Percentiles rank a stretch among this genome's conserved stretches.
Evolutionary conservation across 1,140 invertebrate species (phyloP).

Genomic region (Drosophila subobscura): DNA sequence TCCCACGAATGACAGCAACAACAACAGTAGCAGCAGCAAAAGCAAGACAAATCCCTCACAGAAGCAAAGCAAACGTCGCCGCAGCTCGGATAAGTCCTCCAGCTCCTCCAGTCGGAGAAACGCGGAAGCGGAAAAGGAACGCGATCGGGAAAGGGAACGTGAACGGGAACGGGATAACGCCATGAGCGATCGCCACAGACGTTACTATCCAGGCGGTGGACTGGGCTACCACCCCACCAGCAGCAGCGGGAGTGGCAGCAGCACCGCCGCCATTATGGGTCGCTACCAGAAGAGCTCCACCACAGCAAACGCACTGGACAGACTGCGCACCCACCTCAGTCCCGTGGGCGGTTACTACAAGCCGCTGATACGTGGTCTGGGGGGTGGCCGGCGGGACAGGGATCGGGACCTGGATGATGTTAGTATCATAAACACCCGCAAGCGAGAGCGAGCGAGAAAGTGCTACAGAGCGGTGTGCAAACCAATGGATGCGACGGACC

Average conservation of each 20-base stretch:
- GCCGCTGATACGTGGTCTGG: slow-evolving; percentile 73
- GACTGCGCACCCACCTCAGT: slow-evolving; percentile 80
- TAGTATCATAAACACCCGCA: slow-evolving; percentile 53
- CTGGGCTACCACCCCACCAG: slow-evolving; percentile 44
- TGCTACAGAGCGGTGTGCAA: slow-evolving; percentile 37
- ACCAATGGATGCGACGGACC: slow-evolving; percentile 27
- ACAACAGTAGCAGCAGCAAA: slow-evolving; percentile 42
- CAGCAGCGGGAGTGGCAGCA: slow-evolving; percentile 30
- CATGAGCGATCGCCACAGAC: slow-evolving; percentile 79
- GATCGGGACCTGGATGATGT: slow-evolving; percentile 71
- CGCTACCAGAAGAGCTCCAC: slow-evolving; percentile 81
- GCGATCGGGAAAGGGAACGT: slow-evolving; percentile 30
- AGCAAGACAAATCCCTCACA: slow-evolving; percentile 38
- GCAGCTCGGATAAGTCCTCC: slow-evolving; percentile 67
- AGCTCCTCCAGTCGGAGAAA: slow-evolving; percentile 57
- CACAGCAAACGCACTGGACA: slow-evolving; percentile 76
- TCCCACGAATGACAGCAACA: slow-evolving; percentile 69
- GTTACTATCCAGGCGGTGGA: slow-evolving; percentile 74
- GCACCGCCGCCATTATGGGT: slow-evolving; percentile 47
- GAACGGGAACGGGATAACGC: slow-evolving; percentile 47
- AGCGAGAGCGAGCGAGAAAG: slow-evolving; percentile 3
- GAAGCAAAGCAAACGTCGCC: slow-evolving; percentile 62
- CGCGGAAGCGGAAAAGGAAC: slow-evolving; percentile 55
- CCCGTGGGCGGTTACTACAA: slow-evolving; percentile 81
- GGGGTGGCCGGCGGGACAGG: slow-evolving; percentile 40